A percentile compares a stretch with the other conserved stretches of the same genome.
Evolutionary conservation across 2,888 invertebrate genomes (phyloP).

Genomic region (Acanthococcus lagerstroemiae): DNA sequence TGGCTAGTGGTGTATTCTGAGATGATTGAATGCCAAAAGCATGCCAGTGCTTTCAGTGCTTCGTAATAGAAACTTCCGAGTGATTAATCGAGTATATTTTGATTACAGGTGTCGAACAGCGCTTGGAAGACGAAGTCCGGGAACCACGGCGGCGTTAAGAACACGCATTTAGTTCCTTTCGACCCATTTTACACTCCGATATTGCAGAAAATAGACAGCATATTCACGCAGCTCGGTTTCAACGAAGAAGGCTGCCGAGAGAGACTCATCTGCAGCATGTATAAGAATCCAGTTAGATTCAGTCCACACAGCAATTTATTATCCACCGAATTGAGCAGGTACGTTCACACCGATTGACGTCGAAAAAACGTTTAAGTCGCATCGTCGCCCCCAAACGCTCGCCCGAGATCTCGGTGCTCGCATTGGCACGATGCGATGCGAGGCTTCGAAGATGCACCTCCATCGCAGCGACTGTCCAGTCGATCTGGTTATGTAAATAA

Average conservation of each 20-base stretch:
- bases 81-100: too few relatives aligned
- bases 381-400: background rate
- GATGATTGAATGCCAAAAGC: too few relatives aligned
- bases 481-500: too few relatives aligned
- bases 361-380: too few relatives aligned
- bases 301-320: slow-evolving; percentile 42
- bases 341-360: too few relatives aligned
- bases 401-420: background rate
- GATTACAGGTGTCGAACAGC: slow-evolving; percentile 11
- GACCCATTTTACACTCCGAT: slow-evolving; percentile 42
- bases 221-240: slow-evolving; percentile 41
- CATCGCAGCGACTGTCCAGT: background rate
- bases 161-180: slow-evolving; percentile 35
- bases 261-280: slow-evolving; percentile 42
- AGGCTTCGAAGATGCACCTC: background rate
- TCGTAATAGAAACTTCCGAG: too few relatives aligned
- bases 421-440: background rate
- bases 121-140: slow-evolving; percentile 16
- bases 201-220: slow-evolving; percentile 41
- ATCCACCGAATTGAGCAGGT: slow-evolving; percentile 42
- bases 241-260: slow-evolving; percentile 41
- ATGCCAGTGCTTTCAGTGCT: too few relatives aligned
- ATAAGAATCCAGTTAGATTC: slow-evolving; percentile 41
- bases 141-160: slow-evolving; percentile 9
- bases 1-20: too few relatives aligned